Base-by-base conservation (phyloP, 2,888 invertebrate species). In the Cremastinae sp. region DNA sequence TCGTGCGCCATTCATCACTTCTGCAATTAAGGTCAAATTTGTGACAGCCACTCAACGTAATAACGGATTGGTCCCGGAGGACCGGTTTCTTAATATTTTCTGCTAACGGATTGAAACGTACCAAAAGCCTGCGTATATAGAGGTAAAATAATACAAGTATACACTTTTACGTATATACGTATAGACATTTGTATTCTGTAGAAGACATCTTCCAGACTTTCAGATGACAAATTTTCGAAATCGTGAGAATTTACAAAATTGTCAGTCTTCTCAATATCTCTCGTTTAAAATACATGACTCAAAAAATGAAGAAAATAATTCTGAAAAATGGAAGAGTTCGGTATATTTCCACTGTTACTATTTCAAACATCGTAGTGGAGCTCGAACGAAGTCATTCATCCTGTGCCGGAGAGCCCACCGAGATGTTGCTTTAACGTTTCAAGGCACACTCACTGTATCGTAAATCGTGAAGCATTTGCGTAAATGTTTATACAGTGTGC, bases 21-120 rank as follows among this genome's bases (percentile, higher is more conserved):
- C 62, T 71, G 84, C 86, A 87, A 87, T 87, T 87, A 87, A 84
- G 85, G 84, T 84, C 84, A 83, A 84, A 86, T 85, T 86, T 83
- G 85, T 84, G 86, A 86, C 85, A 86, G 85, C 85, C 87, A 86
- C 86, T 87, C 84, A 86, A 82, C 82, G 82, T 83, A 85, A 86
- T 85, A 86, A 85, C 85, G 83, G 82, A 85, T 84, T 79, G 78
- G 75, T 77, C 78, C 65, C 76, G 66, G 73, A 74, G 69, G 81
- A 83, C 84, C 80, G 82, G 81, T 83, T 83, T 84, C 79, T 81
- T 80, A n/a, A n/a, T n/a, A 80, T 75, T 80, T 72, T 69, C 77
- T 65, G 70, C 49, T 58, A 62, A 45, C 41, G 70, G 28, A 28
- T 55, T 70, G 65, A 70, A 45, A 64, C 73, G 75, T 66, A 41